Percentiles rank a stretch among this genome's conserved stretches.
phyloP scores from a whole-genome alignment of 37 sponge, comb jelly and placozoan genomes.

The Geodia barretti region DNA sequence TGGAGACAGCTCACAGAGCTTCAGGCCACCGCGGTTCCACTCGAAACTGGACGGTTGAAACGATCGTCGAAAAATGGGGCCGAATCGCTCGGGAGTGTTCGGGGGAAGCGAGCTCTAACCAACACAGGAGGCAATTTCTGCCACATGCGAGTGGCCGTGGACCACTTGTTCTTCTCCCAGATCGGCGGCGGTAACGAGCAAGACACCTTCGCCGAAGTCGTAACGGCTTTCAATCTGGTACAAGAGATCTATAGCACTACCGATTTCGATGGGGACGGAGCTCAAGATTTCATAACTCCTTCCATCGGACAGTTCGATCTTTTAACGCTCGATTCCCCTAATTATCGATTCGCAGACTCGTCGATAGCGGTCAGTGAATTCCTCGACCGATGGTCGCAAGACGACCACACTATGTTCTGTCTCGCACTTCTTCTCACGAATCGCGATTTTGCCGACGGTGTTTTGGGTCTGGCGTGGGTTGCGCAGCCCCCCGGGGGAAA shows the following conservation, averaged over 20 bases:
- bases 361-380: slow-evolving; percentile 69
- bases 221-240: slow-evolving; percentile 18
- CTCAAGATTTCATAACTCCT: slow-evolving; percentile 4
- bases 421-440: slow-evolving; percentile 82
- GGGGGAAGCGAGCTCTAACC: background rate
- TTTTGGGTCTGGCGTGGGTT: slow-evolving; percentile 92
- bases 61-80: background rate
- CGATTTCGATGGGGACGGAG: slow-evolving; percentile 47
- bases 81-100: background rate
- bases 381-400: slow-evolving; percentile 76
- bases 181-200: slow-evolving; percentile 36
- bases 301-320: slow-evolving; percentile 12
- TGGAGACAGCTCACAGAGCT: slow-evolving; percentile 8
- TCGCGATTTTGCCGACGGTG: slow-evolving; percentile 89
- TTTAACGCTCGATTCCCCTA: slow-evolving; percentile 1
- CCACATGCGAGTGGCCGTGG: slow-evolving; percentile 65
- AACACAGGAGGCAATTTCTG: slow-evolving; percentile 43
- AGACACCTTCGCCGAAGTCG: slow-evolving; percentile 56
- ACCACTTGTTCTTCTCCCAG: slow-evolving; percentile 54
- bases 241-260: slow-evolving; percentile 42
- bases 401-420: slow-evolving; percentile 70
- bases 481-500: slow-evolving; percentile 76
- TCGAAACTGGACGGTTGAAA: background rate
- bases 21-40: slow-evolving; percentile 37
- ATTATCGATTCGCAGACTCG: background rate